These are phyloP conservation scores for Lepilemur septentrionalis DNA, from an alignment of 2,797 vertebrate genomes.

Conservation along the genomic window DNA sequence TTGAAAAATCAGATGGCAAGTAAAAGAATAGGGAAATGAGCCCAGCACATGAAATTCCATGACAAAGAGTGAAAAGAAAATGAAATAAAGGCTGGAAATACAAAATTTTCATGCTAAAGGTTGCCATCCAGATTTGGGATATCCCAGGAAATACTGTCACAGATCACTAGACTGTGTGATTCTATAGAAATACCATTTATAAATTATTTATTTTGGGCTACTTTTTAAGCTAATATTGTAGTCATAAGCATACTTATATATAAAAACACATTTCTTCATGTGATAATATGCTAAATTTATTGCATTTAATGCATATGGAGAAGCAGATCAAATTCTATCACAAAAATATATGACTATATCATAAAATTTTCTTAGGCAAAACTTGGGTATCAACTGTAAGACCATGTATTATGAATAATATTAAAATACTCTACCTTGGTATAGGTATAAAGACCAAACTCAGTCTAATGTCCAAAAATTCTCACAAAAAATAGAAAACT, in stretches of 20 bases:
- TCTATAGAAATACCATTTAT: constrained; percentile 9
- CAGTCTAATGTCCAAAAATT: background rate
- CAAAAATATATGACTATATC: background rate
- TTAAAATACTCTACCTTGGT: background rate
- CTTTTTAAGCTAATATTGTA: background rate
- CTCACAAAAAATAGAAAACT: background rate
- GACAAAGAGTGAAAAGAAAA: background rate
- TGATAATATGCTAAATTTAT: background rate
- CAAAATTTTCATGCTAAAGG: background rate
- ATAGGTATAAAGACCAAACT: background rate
- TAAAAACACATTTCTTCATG: background rate
- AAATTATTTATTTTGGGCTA: background rate
- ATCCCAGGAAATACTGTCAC: background rate
- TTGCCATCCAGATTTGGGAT: background rate
- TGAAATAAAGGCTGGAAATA: constrained; percentile 3
- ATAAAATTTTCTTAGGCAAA: constrained; percentile 14
- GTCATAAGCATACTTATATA: background rate
- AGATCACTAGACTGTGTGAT: background rate
- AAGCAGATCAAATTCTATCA: constrained; percentile 13
- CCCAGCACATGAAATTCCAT: background rate
- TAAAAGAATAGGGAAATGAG: background rate
- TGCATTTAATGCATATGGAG: constrained; percentile 26
- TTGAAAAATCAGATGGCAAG: background rate
- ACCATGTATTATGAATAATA: background rate
- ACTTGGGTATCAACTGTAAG: background rate